Conservation (phyloP, 2,113 vertebrate species). For the Myiozetetes cayanensis region DNA sequence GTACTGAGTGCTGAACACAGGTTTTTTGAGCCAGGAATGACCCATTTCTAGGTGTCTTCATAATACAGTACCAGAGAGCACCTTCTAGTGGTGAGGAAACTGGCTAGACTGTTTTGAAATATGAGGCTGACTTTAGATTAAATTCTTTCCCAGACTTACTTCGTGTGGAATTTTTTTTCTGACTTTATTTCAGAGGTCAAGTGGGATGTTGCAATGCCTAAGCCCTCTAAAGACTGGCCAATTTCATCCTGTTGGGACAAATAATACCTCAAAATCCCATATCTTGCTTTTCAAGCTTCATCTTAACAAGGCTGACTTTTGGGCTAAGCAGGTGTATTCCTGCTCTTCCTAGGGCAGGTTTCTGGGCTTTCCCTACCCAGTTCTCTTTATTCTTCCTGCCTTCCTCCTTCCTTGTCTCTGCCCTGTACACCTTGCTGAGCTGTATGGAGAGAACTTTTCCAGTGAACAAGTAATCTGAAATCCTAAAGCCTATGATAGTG, state of each 20-base stretch:
- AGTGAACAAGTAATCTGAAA: neutral
- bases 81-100: neutral
- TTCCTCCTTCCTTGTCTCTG: neutral
- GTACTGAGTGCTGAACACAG: neutral
- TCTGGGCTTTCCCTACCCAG: neutral
- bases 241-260: neutral
- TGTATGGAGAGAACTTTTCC: neutral
- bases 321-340: neutral
- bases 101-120: neutral
- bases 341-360: neutral
- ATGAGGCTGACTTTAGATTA: neutral
- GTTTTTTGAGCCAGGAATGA: neutral
- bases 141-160: neutral
- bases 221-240: neutral
- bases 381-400: neutral
- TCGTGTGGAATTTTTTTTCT: accelerated
- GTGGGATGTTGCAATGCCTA: neutral
- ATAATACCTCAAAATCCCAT: neutral
- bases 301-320: neutral
- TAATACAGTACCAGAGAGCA: neutral
- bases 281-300: neutral
- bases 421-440: neutral
- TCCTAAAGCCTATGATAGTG: neutral
- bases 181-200: neutral
- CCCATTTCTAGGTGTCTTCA: neutral